phyloP scores from a whole-genome alignment of 2,888 invertebrate species.

The Lasioglossum zephyrum region DNA sequence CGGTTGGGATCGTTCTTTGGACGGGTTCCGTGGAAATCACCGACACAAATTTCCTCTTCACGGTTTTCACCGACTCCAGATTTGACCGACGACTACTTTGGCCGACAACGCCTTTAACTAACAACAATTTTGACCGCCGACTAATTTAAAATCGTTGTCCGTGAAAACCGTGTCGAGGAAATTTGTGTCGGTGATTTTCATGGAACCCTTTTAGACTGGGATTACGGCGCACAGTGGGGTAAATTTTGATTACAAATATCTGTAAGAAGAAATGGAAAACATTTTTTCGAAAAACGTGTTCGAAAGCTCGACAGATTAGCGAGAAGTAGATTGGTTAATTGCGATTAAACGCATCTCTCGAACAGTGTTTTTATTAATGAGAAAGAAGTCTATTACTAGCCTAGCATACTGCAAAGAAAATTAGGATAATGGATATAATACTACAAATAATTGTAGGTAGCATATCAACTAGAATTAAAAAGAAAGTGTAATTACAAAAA shows the following conservation, averaged over 20 bases:
- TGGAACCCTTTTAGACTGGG: neutral
- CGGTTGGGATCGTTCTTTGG: neutral
- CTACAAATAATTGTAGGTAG: neutral
- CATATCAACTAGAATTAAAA: neutral
- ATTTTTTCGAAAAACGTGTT: neutral
- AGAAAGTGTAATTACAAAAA: neutral
- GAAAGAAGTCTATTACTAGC: neutral
- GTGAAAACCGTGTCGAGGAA: too few relatives aligned
- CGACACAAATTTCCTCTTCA: too few relatives aligned
- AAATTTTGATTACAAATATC: too few relatives aligned
- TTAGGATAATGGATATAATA: neutral
- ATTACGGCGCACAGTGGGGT: neutral
- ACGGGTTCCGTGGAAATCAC: too few relatives aligned
- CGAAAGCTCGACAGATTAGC: neutral
- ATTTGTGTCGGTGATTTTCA: too few relatives aligned
- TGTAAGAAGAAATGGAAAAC: neutral
- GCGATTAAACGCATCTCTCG: neutral
- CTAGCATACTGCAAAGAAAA: neutral
- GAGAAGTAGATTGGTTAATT: neutral
- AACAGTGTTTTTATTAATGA: neutral
- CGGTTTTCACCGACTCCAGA: too few relatives aligned
- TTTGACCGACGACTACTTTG: too few relatives aligned
- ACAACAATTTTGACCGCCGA: too few relatives aligned
- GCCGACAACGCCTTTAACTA: too few relatives aligned
- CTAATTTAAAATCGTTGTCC: too few relatives aligned